Evolutionary conservation across 2,113 vertebrate species (phyloP).

Genomic region (Dinomys branickii): DNA sequence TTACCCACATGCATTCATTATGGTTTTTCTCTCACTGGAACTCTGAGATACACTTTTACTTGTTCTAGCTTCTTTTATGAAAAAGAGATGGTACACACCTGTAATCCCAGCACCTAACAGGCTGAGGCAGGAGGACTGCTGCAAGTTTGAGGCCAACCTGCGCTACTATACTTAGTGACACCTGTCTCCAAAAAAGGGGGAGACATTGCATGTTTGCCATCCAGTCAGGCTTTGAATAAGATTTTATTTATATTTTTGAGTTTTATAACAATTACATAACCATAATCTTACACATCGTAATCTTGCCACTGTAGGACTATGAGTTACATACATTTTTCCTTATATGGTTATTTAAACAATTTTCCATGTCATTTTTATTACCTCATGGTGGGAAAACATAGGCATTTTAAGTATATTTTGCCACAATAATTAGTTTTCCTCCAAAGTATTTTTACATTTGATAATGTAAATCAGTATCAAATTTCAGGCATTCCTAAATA

Average conservation of each 20-base stretch:
- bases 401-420: neutral
- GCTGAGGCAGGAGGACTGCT: neutral
- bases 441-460: neutral
- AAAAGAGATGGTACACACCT: neutral
- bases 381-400: neutral
- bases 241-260: neutral
- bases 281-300: neutral
- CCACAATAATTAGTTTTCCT: neutral
- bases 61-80: neutral
- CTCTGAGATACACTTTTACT: neutral
- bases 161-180: neutral
- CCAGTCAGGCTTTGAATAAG: neutral
- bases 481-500: neutral
- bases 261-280: slow-evolving; percentile 1
- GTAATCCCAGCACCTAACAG: neutral
- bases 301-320: neutral
- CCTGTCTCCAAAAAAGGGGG: neutral
- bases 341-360: slow-evolving; percentile 2
- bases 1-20: neutral
- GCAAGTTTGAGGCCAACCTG: neutral
- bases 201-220: neutral
- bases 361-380: neutral
- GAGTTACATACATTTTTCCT: slow-evolving; percentile 8
- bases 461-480: slow-evolving; percentile 19
- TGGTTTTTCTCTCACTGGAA: neutral